phyloP scores from a whole-genome alignment of 2,888 invertebrate species.

The Drosophila falleni region DNA sequence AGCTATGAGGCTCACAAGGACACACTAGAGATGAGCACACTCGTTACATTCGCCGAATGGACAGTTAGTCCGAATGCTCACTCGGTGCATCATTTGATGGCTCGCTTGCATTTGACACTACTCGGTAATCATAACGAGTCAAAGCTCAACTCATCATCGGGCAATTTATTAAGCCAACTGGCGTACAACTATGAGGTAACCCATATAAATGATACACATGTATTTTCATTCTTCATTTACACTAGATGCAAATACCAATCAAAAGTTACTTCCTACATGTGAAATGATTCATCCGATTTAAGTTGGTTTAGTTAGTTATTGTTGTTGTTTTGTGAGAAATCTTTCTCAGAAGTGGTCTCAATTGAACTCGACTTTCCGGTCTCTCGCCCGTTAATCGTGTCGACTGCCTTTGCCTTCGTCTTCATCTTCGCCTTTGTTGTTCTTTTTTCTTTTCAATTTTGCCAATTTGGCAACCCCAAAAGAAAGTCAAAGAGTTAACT shows the following conservation, averaged over 20 bases:
- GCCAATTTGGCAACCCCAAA: slow-evolving; percentile 56
- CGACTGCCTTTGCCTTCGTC: slow-evolving; percentile 8
- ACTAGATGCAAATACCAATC: slow-evolving; percentile 34
- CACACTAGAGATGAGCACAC: slow-evolving; percentile 88
- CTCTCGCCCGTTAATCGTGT: slow-evolving; percentile 35
- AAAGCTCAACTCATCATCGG: slow-evolving; percentile 49
- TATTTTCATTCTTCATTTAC: neutral
- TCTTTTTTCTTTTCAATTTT: slow-evolving; percentile 28
- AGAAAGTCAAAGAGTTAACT: slow-evolving; percentile 51
- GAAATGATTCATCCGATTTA: slow-evolving; percentile 36
- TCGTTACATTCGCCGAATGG: slow-evolving; percentile 90
- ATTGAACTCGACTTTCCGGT: slow-evolving; percentile 69
- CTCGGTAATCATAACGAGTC: slow-evolving; percentile 83
- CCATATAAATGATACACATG: slow-evolving; percentile 9
- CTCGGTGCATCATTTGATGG: slow-evolving; percentile 89
- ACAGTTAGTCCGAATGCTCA: slow-evolving; percentile 89
- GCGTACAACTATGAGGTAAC: slow-evolving; percentile 79
- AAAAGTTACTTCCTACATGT: slow-evolving; percentile 39
- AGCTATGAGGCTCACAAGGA: slow-evolving; percentile 87
- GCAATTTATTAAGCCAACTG: slow-evolving; percentile 72
- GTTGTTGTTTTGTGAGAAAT: slow-evolving; percentile 23
- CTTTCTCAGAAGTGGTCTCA: slow-evolving; percentile 48
- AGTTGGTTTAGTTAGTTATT: slow-evolving; percentile 30
- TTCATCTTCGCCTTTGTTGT: slow-evolving; percentile 2
- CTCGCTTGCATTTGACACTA: slow-evolving; percentile 88